Evolutionary conservation across 2,888 invertebrate species (phyloP).

Genomic region (Eupithecia centaureata): DNA sequence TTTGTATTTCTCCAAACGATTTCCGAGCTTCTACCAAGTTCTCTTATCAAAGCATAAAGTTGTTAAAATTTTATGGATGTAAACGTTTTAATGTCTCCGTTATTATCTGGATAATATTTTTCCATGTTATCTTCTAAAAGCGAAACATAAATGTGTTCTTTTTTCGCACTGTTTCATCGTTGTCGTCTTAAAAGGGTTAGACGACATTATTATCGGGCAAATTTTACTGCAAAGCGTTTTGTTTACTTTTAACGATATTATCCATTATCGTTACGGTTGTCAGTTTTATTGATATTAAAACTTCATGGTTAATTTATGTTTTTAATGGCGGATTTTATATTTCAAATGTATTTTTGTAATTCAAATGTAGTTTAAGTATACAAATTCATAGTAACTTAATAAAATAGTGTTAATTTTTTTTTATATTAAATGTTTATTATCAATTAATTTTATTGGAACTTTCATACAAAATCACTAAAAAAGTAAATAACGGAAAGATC

Average conservation of each 20-base stretch:
- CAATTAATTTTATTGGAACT: too few species aligned
- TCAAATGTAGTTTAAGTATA: too few species aligned
- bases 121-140: slow-evolving; percentile 20
- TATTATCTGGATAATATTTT: slow-evolving; percentile 24
- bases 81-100: slow-evolving; percentile 22
- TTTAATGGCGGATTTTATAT: neutral
- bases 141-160: slow-evolving; percentile 16
- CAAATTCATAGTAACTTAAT: too few species aligned
- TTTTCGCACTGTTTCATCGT: slow-evolving; percentile 22
- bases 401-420: too few species aligned
- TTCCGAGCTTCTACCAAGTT: neutral
- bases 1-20: neutral
- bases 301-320: slow-evolving; percentile 3
- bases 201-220: slow-evolving; percentile 24
- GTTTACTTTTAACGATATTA: slow-evolving; percentile 30
- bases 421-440: too few species aligned
- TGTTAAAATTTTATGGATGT: slow-evolving; percentile 8
- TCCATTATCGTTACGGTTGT: slow-evolving; percentile 19
- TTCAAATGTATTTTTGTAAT: neutral
- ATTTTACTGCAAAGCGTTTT: slow-evolving; percentile 34
- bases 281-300: slow-evolving; percentile 16
- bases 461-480: too few species aligned
- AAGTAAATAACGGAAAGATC: too few species aligned
- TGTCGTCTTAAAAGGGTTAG: slow-evolving; percentile 28
- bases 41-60: neutral